phyloP scores from a whole-genome alignment of 2,888 invertebrate genomes.

The Andrena minutula region DNA sequence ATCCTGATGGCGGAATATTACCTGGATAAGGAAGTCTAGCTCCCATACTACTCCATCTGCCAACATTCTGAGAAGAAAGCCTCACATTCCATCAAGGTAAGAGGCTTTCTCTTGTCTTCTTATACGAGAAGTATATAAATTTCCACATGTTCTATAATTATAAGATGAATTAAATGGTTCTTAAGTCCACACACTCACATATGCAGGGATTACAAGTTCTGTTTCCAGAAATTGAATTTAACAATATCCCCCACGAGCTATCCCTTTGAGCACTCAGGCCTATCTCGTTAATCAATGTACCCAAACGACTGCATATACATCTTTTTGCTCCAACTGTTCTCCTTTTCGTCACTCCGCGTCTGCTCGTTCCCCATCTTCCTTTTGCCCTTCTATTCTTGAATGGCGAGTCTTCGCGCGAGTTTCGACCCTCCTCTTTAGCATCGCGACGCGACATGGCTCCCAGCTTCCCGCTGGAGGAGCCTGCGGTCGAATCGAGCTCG shows the following conservation, averaged over 20 bases:
- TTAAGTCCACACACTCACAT: neutral
- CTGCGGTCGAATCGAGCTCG: slow-evolving; percentile 66
- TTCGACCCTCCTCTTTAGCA: slow-evolving; percentile 14
- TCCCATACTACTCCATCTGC: too few relatives aligned
- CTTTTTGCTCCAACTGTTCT: slow-evolving; percentile 32
- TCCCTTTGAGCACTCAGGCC: slow-evolving; percentile 40
- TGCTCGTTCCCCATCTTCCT: slow-evolving; percentile 12
- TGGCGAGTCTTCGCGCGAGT: slow-evolving; percentile 45
- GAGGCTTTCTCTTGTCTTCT: too few relatives aligned
- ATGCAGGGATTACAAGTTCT: slow-evolving; percentile 16
- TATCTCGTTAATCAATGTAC: slow-evolving; percentile 31
- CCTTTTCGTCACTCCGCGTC: slow-evolving; percentile 17
- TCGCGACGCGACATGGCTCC: slow-evolving; percentile 12
- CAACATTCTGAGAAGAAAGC: too few relatives aligned
- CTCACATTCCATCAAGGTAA: too few relatives aligned
- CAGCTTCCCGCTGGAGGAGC: slow-evolving; percentile 43
- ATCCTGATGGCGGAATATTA: too few relatives aligned
- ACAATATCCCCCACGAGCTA: slow-evolving; percentile 21
- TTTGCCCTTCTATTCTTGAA: slow-evolving; percentile 63
- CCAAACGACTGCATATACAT: slow-evolving; percentile 37
- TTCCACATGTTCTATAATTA: too few relatives aligned
- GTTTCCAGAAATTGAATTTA: slow-evolving; percentile 9
- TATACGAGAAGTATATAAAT: too few relatives aligned
- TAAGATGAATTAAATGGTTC: too few relatives aligned
- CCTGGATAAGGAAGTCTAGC: too few relatives aligned